These are phyloP conservation scores for Brevimyrus niger DNA, from an alignment of 2,113 vertebrate genomes.

Conservation along the genomic window DNA sequence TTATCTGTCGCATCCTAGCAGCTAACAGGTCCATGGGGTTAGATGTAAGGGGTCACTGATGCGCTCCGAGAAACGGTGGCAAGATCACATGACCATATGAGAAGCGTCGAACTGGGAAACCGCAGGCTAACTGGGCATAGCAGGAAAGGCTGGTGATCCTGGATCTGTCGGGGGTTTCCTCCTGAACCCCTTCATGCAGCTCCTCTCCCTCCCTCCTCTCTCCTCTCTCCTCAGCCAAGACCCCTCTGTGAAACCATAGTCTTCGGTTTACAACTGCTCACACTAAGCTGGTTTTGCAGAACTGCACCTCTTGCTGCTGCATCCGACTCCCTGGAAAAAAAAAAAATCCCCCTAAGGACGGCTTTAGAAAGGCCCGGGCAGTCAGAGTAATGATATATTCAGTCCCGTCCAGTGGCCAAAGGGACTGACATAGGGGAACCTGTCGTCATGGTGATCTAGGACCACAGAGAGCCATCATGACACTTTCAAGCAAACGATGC, in stretches of 20 bases:
- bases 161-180: not conserved
- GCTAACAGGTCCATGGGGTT: not conserved
- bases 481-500: not conserved
- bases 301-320: not conserved
- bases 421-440: not conserved
- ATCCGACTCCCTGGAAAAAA: not conserved
- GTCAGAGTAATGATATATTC: not conserved
- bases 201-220: too few species aligned
- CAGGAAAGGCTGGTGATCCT: not conserved
- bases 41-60: not conserved
- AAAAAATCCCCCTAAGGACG: not conserved
- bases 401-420: not conserved
- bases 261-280: not conserved
- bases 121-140: not conserved
- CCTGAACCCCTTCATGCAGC: not conserved
- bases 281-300: not conserved
- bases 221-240: not conserved
- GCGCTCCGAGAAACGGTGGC: not conserved
- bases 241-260: not conserved
- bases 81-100: not conserved
- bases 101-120: not conserved
- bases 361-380: not conserved
- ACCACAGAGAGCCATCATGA: not conserved
- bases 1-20: not conserved
- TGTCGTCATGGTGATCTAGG: not conserved